phyloP scores from a whole-genome alignment of 2,888 invertebrate species.

The Fragum sueziense region DNA sequence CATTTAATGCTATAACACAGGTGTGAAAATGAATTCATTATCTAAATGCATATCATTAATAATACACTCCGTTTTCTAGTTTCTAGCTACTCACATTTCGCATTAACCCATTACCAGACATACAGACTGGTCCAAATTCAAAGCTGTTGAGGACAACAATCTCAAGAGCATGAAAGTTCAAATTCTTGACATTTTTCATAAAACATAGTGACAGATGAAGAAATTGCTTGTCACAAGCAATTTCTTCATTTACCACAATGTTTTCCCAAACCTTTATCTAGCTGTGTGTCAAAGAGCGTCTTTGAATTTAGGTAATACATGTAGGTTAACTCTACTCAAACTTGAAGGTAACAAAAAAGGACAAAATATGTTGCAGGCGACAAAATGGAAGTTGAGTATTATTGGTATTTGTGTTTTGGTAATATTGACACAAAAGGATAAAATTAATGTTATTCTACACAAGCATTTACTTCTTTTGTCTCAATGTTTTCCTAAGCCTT shows the following conservation, averaged over 20 bases:
- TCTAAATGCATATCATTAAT: neutral
- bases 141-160: neutral
- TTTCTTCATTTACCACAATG: slow-evolving; percentile 6
- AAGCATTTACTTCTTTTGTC: no score
- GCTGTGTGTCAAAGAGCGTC: neutral
- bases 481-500: no score
- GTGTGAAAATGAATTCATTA: neutral
- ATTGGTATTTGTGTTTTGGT: neutral
- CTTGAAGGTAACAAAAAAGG: neutral
- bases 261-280: neutral
- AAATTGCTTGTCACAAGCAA: slow-evolving; percentile 2
- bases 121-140: neutral
- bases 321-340: neutral
- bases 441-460: no score
- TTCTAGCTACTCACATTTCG: neutral
- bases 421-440: neutral
- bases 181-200: neutral
- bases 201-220: neutral
- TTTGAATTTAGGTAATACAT: neutral
- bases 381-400: neutral
- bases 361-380: neutral
- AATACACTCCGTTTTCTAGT: neutral
- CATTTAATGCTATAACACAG: neutral
- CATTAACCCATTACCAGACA: no score
- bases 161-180: neutral